Evolutionary conservation across 2,113 vertebrate genomes (phyloP), one percentile per base, ranked within the genome.

Genomic region (Vulpes lagopus): DNA sequence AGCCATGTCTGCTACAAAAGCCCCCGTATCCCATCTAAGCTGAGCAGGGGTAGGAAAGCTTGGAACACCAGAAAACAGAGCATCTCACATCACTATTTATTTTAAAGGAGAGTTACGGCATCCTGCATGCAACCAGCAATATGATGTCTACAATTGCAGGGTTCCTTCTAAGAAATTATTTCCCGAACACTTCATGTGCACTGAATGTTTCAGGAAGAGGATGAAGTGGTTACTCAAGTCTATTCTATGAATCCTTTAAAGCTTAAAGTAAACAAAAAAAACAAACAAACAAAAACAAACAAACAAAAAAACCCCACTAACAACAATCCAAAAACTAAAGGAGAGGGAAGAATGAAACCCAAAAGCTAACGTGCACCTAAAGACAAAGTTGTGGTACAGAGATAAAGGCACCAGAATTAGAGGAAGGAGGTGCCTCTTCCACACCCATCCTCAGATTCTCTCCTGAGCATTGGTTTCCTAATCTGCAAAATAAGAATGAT

Each of bases 271-370:
- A 55, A 38, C 55, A 32, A 84, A 67, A 67, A 16, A 32, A 67
- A n/a, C 43, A n/a, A 69, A 19, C 35, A 35, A n/a, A 6, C 5
- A 15, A 19, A 69, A 69, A 19, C 65, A 43, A 43, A 43, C 35
- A 35, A 35, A 35, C 35, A 35, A 43, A 43, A 43, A 43, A 43
- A 43, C 5, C 43, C 43, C 43, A 43, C 43, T 43, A 43, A 43
- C 43, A 43, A 43, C 43, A 43, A 43, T 43, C 32, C 32, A 35
- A 30, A 82, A 83, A 19, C 51, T 9, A 43, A 83, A 27, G 55
- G 11, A 20, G 35, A 2, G 1, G 7, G 5, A 0, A 7, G 3
- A 35, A 53, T 9, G 55, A 55, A 8, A 0, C 35, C 3, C 59
- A 78, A 51, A 67, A 22, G 19, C 55, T 53, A 78, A 55, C 0